These are phyloP conservation scores for Drosophila pegasa DNA, from an alignment of 2,888 invertebrate species.

Conservation along the genomic window DNA sequence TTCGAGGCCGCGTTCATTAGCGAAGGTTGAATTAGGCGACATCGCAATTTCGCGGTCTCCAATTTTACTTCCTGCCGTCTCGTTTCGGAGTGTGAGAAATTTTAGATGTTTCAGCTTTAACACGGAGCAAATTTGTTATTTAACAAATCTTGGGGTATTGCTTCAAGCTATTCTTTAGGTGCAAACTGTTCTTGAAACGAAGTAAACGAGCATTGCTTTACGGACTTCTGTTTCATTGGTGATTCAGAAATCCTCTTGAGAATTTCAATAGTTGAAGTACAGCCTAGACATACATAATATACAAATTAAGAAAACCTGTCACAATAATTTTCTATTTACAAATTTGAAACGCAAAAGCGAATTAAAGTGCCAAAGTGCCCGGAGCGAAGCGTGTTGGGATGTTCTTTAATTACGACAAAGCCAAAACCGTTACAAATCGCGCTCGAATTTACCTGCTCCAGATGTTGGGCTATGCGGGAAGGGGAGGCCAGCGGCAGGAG, in stretches of 20 bases:
- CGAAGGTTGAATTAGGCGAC: constrained; percentile 14
- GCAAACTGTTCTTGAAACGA: not conserved
- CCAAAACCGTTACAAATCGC: constrained; percentile 82
- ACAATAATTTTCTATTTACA: constrained; percentile 53
- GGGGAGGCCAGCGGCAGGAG: not conserved
- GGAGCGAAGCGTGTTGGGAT: constrained; percentile 27
- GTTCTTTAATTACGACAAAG: constrained; percentile 67
- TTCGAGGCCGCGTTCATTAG: constrained; percentile 57
- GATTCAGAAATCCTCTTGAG: not conserved
- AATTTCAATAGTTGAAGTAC: not conserved
- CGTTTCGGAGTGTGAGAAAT: constrained; percentile 4
- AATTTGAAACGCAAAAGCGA: constrained; percentile 16
- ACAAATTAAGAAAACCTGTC: constrained; percentile 69
- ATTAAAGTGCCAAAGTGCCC: constrained; percentile 30
- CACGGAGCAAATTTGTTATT: not conserved
- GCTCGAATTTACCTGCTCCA: constrained; percentile 81
- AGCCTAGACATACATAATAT: constrained; percentile 13
- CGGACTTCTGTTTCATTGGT: not conserved
- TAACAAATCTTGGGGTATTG: not conserved
- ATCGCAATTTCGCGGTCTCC: constrained; percentile 34
- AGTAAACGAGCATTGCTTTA: not conserved
- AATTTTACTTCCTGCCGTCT: constrained; percentile 24
- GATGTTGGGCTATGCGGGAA: constrained; percentile 11
- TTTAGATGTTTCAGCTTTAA: constrained; percentile 12
- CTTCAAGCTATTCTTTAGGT: not conserved